phyloP scores from a whole-genome alignment of 2,797 vertebrate genomes.

The Kryptolebias ocellatus region DNA sequence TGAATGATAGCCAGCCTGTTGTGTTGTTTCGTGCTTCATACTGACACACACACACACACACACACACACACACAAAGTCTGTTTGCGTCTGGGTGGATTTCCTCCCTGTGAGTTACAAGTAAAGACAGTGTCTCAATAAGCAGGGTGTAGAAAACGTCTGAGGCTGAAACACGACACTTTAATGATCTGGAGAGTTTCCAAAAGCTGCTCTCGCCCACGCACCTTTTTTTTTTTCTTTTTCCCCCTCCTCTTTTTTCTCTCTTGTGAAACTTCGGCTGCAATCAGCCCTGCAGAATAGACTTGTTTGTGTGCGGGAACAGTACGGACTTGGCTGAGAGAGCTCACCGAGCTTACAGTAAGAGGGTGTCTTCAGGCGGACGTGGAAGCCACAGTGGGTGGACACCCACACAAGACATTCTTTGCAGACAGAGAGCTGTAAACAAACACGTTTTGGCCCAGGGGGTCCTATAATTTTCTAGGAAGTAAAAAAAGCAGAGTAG shows the following conservation, averaged over 20 bases:
- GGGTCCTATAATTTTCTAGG: slow-evolving; percentile 20
- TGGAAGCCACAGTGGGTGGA: slow-evolving; percentile 51
- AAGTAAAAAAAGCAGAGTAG: background rate
- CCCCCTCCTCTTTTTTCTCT: background rate
- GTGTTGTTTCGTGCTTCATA: slow-evolving; percentile 41
- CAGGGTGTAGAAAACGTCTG: slow-evolving; percentile 57
- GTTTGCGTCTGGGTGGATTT: slow-evolving; percentile 60
- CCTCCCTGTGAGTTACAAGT: slow-evolving; percentile 55
- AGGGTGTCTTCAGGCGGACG: slow-evolving; percentile 47
- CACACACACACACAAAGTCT: slow-evolving; percentile 14
- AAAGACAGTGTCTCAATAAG: slow-evolving; percentile 46
- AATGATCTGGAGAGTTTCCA: slow-evolving; percentile 74
- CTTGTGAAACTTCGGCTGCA: slow-evolving; percentile 62
- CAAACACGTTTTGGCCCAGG: slow-evolving; percentile 39
- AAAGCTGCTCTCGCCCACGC: slow-evolving; percentile 48
- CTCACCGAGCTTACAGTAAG: slow-evolving; percentile 42
- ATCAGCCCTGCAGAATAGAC: slow-evolving; percentile 52
- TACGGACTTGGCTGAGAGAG: slow-evolving; percentile 55
- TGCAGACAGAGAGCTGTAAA: slow-evolving; percentile 46
- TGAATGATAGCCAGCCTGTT: slow-evolving; percentile 62
- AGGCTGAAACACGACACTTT: slow-evolving; percentile 74
- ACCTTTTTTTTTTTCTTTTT: slow-evolving; percentile 43
- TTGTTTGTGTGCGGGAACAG: slow-evolving; percentile 64
- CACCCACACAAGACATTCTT: slow-evolving; percentile 72
- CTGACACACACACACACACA: slow-evolving; percentile 17